A percentile compares a stretch with the other conserved stretches of the same genome.
phyloP scores from a whole-genome alignment of 92 coral and sea anemone species.

The Epizoanthus stellaris region DNA sequence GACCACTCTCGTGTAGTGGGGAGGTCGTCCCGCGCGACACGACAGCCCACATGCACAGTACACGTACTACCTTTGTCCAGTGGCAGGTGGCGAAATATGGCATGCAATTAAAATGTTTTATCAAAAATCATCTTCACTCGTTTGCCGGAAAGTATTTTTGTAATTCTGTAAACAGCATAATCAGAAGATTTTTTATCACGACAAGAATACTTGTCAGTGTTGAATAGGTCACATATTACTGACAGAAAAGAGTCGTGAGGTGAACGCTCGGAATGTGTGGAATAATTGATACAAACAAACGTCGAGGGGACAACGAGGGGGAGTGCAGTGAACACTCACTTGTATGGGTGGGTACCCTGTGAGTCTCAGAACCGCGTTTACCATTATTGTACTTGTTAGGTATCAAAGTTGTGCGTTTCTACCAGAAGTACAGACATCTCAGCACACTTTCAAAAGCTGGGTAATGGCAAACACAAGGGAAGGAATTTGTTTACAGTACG shows the following conservation, averaged over 20 bases:
- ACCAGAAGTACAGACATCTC: neutral
- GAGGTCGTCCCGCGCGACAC: neutral
- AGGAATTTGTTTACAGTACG: neutral
- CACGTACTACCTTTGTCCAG: conserved; percentile 3
- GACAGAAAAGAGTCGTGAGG: no score
- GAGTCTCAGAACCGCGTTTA: no score
- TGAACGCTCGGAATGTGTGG: no score
- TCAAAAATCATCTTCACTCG: neutral
- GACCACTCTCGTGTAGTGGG: neutral
- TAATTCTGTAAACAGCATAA: neutral
- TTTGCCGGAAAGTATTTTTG: neutral
- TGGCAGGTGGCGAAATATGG: neutral
- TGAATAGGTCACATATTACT: no score
- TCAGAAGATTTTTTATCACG: neutral
- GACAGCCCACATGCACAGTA: neutral
- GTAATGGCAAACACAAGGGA: neutral
- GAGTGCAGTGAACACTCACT: no score
- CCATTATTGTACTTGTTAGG: no score
- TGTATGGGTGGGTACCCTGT: no score
- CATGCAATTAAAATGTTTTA: neutral
- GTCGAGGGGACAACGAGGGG: no score
- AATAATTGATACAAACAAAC: no score
- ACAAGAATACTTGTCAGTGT: neutral
- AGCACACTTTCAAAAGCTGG: neutral
- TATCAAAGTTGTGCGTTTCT: neutral